Conservation (phyloP, 2,797 vertebrate species). For the Lithobates pipiens region DNA sequence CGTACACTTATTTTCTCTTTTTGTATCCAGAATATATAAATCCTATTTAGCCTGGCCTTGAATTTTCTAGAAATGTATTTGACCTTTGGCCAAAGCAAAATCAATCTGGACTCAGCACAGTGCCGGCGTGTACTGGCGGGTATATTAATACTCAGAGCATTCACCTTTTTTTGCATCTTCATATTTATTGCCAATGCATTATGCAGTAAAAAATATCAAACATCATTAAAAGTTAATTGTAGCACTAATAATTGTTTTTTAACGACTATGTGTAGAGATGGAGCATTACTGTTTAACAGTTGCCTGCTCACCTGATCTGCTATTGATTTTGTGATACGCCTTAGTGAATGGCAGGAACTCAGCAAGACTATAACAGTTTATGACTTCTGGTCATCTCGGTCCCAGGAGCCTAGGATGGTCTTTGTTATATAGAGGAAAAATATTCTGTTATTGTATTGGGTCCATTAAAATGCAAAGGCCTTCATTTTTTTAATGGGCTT, state of each 20-base stretch:
- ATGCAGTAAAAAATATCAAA: constrained; percentile 57
- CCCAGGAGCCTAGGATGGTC: constrained; percentile 24
- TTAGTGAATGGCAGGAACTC: constrained; percentile 44
- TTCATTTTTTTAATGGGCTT: neutral
- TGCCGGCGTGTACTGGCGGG: neutral
- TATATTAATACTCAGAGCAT: neutral
- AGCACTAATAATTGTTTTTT: constrained; percentile 60
- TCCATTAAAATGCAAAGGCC: neutral
- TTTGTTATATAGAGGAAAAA: neutral
- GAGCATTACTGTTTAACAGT: constrained; percentile 47
- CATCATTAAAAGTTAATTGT: constrained; percentile 60
- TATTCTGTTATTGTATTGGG: neutral
- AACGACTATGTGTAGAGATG: constrained; percentile 46
- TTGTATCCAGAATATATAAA: neutral
- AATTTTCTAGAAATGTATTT: constrained; percentile 3
- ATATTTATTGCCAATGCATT: constrained; percentile 54
- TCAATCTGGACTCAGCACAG: neutral
- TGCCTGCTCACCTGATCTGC: constrained; percentile 41
- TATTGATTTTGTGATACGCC: constrained; percentile 57
- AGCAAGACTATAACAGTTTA: constrained; percentile 48
- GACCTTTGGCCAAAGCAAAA: constrained; percentile 4
- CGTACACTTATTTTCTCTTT: too few relatives aligned
- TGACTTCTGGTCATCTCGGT: constrained; percentile 55
- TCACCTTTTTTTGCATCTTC: neutral
- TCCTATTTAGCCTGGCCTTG: neutral